A percentile compares a stretch with the other conserved stretches of the same genome.
phyloP scores from a whole-genome alignment of 1,140 invertebrate species.

The Drosophila nigrodunni region DNA sequence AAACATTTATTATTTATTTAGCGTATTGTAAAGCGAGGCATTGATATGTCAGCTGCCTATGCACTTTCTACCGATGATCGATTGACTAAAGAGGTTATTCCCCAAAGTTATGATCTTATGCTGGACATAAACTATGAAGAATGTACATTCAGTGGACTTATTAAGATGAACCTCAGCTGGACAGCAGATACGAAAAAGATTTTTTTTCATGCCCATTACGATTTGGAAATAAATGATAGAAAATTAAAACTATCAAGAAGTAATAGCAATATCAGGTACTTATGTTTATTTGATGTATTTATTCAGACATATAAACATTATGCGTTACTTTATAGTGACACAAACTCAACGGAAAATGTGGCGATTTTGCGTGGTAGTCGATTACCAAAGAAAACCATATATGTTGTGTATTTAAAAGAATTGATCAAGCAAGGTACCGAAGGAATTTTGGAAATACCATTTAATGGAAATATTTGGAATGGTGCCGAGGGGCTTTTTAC shows the following conservation, averaged over 20 bases:
- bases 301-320: not conserved
- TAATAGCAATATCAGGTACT: slow-evolving; percentile 74
- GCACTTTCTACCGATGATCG: slow-evolving; percentile 86
- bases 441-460: slow-evolving; percentile 86
- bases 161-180: slow-evolving; percentile 88
- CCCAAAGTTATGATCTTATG: slow-evolving; percentile 87
- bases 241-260: slow-evolving; percentile 70
- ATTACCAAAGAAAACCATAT: slow-evolving; percentile 86
- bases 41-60: slow-evolving; percentile 87
- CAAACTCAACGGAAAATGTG: slow-evolving; percentile 3
- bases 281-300: not conserved
- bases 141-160: slow-evolving; percentile 86
- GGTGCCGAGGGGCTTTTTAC: slow-evolving; percentile 88
- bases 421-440: slow-evolving; percentile 85
- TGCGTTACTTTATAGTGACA: slow-evolving; percentile 21
- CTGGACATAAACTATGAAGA: slow-evolving; percentile 87
- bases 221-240: slow-evolving; percentile 86
- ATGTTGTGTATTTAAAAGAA: slow-evolving; percentile 86
- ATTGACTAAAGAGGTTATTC: slow-evolving; percentile 86
- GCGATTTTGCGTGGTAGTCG: slow-evolving; percentile 67
- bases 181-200: slow-evolving; percentile 86
- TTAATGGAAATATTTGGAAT: slow-evolving; percentile 86
- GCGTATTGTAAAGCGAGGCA: slow-evolving; percentile 84
- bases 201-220: slow-evolving; percentile 87
- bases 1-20: slow-evolving; percentile 13